Evolutionary conservation across 2,888 invertebrate species (phyloP).

Genomic region (Philereme transversata): DNA sequence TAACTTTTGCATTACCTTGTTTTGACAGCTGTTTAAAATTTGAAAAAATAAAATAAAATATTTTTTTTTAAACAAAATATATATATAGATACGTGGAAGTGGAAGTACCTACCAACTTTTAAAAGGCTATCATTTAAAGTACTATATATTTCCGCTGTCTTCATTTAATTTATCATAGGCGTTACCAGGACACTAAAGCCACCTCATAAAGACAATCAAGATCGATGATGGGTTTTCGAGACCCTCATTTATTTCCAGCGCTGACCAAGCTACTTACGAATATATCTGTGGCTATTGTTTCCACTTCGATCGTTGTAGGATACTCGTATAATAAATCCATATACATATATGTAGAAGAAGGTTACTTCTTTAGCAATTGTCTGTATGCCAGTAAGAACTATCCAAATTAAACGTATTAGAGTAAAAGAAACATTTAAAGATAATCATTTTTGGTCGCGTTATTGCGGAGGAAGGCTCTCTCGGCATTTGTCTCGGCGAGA

Average conservation of each 20-base stretch:
- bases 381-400: too few species aligned
- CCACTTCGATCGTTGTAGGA: too few species aligned
- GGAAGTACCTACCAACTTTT: too few species aligned
- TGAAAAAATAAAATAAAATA: too few species aligned
- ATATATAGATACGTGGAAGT: too few species aligned
- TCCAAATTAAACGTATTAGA: too few species aligned
- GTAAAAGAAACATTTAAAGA: neutral
- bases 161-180: conserved; percentile 22
- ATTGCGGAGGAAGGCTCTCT: conserved; percentile 32
- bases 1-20: too few species aligned
- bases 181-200: conserved; percentile 17
- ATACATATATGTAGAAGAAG: neutral
- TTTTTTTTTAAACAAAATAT: too few species aligned
- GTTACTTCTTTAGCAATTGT: too few species aligned
- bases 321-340: neutral
- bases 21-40: too few species aligned
- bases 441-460: conserved; percentile 30
- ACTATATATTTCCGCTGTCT: conserved; percentile 2
- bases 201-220: conserved; percentile 24
- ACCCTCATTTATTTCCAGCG: conserved; percentile 15
- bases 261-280: conserved; percentile 1
- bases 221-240: conserved; percentile 23
- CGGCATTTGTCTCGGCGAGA: conserved; percentile 31
- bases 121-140: neutral
- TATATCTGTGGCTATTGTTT: neutral